Evolutionary conservation across 2,113 vertebrate species (phyloP).

Genomic region (Neomonachus schauinslandi): DNA sequence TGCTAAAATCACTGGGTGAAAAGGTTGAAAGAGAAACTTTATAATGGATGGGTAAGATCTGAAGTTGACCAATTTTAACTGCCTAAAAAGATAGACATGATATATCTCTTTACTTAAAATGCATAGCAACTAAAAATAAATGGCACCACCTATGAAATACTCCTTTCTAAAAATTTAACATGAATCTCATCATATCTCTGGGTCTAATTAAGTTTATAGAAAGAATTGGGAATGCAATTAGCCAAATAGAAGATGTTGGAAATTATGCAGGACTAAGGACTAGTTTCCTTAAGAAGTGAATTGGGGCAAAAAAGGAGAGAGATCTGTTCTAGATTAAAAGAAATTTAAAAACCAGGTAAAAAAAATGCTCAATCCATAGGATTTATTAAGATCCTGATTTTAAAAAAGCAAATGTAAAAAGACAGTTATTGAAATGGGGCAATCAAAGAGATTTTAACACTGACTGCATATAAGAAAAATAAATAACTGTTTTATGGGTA

Average conservation of each 20-base stretch:
- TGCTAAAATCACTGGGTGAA: not conserved
- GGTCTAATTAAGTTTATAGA: not conserved
- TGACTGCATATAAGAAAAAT: not conserved
- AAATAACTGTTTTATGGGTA: not conserved
- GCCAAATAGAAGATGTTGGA: not conserved
- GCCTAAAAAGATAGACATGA: not conserved
- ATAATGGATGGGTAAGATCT: not conserved
- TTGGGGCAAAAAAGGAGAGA: not conserved
- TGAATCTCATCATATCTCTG: not conserved
- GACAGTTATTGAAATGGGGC: not conserved
- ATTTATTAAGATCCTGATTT: not conserved
- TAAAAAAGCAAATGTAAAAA: not conserved
- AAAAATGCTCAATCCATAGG: not conserved
- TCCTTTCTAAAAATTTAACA: not conserved
- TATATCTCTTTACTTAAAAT: not conserved
- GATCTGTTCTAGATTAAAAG: not conserved
- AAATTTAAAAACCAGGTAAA: not conserved
- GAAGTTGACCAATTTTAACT: not conserved
- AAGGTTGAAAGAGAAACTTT: not conserved
- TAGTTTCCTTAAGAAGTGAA: not conserved
- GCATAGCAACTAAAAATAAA: slow-evolving; percentile 4
- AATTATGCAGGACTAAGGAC: not conserved
- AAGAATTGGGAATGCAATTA: not conserved
- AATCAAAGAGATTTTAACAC: not conserved
- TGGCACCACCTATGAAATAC: not conserved